These are phyloP conservation scores for Lanius ludovicianus DNA, from an alignment of 2,113 vertebrate genomes.

Conservation along the genomic window DNA sequence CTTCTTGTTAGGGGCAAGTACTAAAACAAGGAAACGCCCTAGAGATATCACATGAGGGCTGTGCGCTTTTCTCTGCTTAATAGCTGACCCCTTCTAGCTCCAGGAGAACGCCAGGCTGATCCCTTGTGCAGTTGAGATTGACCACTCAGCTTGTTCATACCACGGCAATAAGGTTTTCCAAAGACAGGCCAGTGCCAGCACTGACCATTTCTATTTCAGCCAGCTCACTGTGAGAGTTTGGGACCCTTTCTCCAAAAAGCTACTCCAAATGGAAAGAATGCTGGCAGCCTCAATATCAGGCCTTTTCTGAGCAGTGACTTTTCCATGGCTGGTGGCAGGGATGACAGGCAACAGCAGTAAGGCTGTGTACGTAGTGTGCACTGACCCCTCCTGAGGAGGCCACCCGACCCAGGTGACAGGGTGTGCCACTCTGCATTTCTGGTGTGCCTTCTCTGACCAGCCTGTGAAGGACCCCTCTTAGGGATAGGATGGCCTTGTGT, in stretches of 20 bases:
- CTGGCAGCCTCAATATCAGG: rapidly evolving
- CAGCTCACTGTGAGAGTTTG: neutral
- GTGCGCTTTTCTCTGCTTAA: neutral
- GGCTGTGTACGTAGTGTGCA: neutral
- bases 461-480: neutral
- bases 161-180: neutral
- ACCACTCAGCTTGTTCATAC: neutral
- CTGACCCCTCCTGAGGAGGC: neutral
- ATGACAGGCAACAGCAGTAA: neutral
- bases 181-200: neutral
- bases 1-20: neutral
- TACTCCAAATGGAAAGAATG: neutral
- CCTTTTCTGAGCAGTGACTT: neutral
- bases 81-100: neutral
- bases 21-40: neutral
- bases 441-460: neutral
- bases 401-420: rapidly evolving
- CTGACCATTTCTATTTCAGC: neutral
- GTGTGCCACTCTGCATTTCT: neutral
- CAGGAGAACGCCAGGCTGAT: neutral
- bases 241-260: neutral
- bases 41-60: neutral
- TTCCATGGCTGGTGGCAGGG: neutral
- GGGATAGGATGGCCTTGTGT: neutral
- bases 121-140: neutral